A percentile compares a stretch with the other conserved stretches of the same genome.
phyloP scores from a whole-genome alignment of 37 sponge, comb jelly and placozoan genomes.

The Agelas oroides region DNA sequence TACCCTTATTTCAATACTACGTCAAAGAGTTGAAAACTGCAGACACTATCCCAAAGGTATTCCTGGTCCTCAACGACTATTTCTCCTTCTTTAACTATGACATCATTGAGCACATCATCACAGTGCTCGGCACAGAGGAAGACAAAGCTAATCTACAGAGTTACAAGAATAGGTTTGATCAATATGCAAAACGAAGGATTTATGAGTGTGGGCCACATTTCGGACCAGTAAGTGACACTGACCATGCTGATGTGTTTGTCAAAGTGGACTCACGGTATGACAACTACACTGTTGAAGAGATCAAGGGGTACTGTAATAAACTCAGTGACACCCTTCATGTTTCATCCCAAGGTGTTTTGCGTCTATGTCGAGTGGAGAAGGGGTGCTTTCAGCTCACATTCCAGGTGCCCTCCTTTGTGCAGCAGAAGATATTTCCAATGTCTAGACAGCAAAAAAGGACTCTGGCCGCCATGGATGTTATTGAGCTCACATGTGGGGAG shows the following conservation, averaged over 20 bases:
- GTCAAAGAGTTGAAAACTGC: background rate
- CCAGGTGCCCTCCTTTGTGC: background rate
- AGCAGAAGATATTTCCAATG: too few species aligned
- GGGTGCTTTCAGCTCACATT: constrained; percentile 13
- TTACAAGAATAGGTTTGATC: background rate
- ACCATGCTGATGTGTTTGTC: background rate
- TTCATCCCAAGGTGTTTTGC: background rate
- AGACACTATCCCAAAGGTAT: background rate
- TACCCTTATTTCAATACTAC: background rate
- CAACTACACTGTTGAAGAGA: background rate
- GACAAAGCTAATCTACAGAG: background rate
- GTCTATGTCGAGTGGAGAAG: constrained; percentile 21
- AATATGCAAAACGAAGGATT: background rate
- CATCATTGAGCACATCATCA: background rate
- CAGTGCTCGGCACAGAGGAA: background rate
- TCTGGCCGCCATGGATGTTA: too few species aligned
- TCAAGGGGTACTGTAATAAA: too few species aligned
- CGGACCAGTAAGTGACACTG: too few species aligned
- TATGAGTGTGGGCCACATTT: background rate
- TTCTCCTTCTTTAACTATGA: background rate
- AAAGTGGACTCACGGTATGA: background rate
- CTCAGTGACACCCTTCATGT: background rate
- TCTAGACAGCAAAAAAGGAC: too few species aligned
- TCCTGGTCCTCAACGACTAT: background rate
- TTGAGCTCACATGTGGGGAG: too few species aligned